Evolutionary conservation across 2,888 invertebrate species (phyloP).

Genomic region (Charanyca ferruginea): DNA sequence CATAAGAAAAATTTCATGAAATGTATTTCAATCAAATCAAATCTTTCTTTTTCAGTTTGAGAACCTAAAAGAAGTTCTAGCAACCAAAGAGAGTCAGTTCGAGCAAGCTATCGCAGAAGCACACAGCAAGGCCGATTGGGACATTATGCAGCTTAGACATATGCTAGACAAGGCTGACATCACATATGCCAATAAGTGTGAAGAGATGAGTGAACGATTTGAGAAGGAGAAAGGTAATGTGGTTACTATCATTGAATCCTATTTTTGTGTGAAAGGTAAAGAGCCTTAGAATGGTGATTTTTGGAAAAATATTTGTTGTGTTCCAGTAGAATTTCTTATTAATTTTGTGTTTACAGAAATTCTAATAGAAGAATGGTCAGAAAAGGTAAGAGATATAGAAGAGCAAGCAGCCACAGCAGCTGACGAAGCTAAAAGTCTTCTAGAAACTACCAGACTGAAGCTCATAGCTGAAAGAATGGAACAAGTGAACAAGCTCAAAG

Average conservation of each 20-base stretch:
- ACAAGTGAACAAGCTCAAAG: slow-evolving; percentile 86
- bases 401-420: slow-evolving; percentile 82
- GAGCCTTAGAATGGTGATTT: too few species aligned
- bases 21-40: not conserved
- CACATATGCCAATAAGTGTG: slow-evolving; percentile 93
- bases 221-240: slow-evolving; percentile 93
- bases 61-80: slow-evolving; percentile 92
- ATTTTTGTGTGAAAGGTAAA: not conserved
- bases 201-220: slow-evolving; percentile 92
- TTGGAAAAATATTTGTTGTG: too few species aligned
- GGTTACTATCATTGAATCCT: not conserved
- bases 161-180: slow-evolving; percentile 94
- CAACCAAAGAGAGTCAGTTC: slow-evolving; percentile 92
- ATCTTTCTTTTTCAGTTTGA: slow-evolving; percentile 89
- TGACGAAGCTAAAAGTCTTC: slow-evolving; percentile 81
- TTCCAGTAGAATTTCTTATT: not conserved
- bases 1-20: too few species aligned
- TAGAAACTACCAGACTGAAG: slow-evolving; percentile 81
- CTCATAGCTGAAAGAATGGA: slow-evolving; percentile 84
- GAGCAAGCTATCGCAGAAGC: slow-evolving; percentile 90
- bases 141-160: slow-evolving; percentile 93
- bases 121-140: slow-evolving; percentile 93
- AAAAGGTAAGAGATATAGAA: slow-evolving; percentile 78
- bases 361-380: slow-evolving; percentile 83
- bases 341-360: slow-evolving; percentile 69